These are phyloP conservation scores for Drosophila atroscutellata DNA, from an alignment of 2,888 invertebrate species.

Conservation along the genomic window DNA sequence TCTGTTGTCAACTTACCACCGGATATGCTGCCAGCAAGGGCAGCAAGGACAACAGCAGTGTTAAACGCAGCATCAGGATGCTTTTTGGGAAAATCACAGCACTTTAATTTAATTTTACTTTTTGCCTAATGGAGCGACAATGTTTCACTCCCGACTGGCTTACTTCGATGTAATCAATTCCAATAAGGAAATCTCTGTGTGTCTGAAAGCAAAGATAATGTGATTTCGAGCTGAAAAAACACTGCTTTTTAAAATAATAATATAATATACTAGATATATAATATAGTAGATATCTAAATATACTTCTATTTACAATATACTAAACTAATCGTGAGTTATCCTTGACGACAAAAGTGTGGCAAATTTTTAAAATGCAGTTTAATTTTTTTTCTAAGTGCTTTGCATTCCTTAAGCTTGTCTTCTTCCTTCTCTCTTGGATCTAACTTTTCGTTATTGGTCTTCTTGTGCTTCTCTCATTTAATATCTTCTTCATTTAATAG, in stretches of 20 bases:
- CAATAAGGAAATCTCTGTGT: not conserved
- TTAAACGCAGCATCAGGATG: constrained; percentile 43
- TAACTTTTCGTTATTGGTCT: too few species aligned
- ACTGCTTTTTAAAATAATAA: not conserved
- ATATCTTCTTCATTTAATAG: too few species aligned
- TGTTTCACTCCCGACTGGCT: constrained; percentile 6
- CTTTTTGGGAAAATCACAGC: constrained; percentile 32
- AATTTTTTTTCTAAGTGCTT: too few species aligned
- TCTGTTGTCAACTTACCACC: constrained; percentile 28
- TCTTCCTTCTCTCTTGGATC: not conserved
- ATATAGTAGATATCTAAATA: too few species aligned
- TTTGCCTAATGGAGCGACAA: constrained; percentile 10
- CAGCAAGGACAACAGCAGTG: constrained; percentile 26
- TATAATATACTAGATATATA: too few species aligned
- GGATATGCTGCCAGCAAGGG: constrained; percentile 37
- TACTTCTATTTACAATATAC: too few species aligned
- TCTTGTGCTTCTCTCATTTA: too few species aligned
- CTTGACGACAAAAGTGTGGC: too few species aligned
- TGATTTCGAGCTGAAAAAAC: not conserved
- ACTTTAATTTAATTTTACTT: constrained; percentile 38
- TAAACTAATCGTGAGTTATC: too few species aligned
- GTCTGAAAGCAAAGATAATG: not conserved
- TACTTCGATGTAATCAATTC: constrained; percentile 1
- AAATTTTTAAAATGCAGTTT: too few species aligned
- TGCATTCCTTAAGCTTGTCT: not conserved